Base-by-base conservation (phyloP, 1,140 invertebrate species). In the Eupristina koningsbergeri region DNA sequence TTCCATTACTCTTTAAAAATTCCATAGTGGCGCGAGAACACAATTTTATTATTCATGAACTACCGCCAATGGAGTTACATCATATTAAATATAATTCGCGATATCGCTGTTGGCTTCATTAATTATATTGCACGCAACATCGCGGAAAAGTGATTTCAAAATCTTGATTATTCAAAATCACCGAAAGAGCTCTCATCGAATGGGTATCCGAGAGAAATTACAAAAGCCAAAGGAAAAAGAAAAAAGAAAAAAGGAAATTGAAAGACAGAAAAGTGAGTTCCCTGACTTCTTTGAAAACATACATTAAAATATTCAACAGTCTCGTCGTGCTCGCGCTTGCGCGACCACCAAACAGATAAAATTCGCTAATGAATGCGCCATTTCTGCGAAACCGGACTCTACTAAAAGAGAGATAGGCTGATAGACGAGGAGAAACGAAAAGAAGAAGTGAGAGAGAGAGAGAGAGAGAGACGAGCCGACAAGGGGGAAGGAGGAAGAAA, bases 351-450 rank as follows among this genome's bases (percentile, higher is more conserved):
- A 73, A 41, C 64, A 45, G 75, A 79, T 84, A 79, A 79, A 84
- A 74, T 80, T 71, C 67, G 76, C 76, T 80, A 84, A 84, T 80
- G 76, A 63, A 85, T 85, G 79, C 79, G 63, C 64, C 78, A 41
- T 36, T 63, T 81, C 74, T 71, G 64, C 67, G 77, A 85, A 85
- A 85, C 75, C 80, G 81, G 81, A 85, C 69, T 79, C 61, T 73
- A 1, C 47, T 39, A 79, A 74, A 31, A 86, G 29, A 74, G 31
- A 58, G 67, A 53, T 11, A 53, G 9, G 19, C 13, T 53, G 39
- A 69, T 45, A 79, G 69, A 75, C 8, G 34, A 34, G 9, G n/a
- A n/a, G n/a, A n/a, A n/a, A n/a, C n/a, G n/a, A n/a, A n/a, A n/a
- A 71, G 36, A 41, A 15, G 29, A 36, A 29, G 61, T 13, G 45